phyloP scores from a whole-genome alignment of 2,113 vertebrate species.

The Paraplagusia blochii region DNA sequence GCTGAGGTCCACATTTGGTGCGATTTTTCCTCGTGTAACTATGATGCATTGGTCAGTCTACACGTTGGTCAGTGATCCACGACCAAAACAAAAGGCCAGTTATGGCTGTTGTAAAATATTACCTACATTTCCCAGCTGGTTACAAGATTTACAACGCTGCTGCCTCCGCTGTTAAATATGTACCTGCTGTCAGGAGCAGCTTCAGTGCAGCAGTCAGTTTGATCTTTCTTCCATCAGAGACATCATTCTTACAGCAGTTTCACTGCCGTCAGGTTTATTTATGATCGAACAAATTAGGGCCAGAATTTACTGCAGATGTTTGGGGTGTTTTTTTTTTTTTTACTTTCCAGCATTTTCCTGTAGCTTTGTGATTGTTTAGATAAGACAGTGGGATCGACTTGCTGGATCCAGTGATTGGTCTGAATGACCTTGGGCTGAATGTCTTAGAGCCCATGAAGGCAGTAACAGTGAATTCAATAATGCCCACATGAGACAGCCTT shows the following conservation, averaged over 20 bases:
- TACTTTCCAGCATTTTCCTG: conserved; percentile 3
- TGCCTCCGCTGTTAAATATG: too few species aligned
- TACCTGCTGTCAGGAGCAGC: too few species aligned
- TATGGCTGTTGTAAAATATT: too few species aligned
- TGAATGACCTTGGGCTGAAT: conserved; percentile 40
- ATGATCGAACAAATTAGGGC: neutral
- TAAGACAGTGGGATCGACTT: conserved; percentile 52
- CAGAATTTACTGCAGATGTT: conserved; percentile 1
- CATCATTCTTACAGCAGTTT: neutral
- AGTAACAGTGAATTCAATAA: conserved; percentile 62
- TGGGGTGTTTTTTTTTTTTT: conserved; percentile 16
- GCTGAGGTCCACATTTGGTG: too few species aligned
- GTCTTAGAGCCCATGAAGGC: conserved; percentile 32
- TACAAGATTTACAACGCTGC: too few species aligned
- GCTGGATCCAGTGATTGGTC: conserved; percentile 45
- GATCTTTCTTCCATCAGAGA: too few species aligned
- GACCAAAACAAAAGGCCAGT: too few species aligned
- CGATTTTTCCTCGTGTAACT: too few species aligned
- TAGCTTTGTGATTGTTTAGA: conserved; percentile 19
- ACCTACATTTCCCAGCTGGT: too few species aligned
- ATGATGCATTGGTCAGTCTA: too few species aligned
- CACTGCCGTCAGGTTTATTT: neutral
- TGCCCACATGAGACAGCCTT: conserved; percentile 49
- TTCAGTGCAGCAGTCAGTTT: too few species aligned
- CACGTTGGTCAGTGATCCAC: too few species aligned